Evolutionary conservation across 2,888 invertebrate species (phyloP), one percentile per base, ranked within the genome.

Genomic region (Caenorhabditis sp.): DNA sequence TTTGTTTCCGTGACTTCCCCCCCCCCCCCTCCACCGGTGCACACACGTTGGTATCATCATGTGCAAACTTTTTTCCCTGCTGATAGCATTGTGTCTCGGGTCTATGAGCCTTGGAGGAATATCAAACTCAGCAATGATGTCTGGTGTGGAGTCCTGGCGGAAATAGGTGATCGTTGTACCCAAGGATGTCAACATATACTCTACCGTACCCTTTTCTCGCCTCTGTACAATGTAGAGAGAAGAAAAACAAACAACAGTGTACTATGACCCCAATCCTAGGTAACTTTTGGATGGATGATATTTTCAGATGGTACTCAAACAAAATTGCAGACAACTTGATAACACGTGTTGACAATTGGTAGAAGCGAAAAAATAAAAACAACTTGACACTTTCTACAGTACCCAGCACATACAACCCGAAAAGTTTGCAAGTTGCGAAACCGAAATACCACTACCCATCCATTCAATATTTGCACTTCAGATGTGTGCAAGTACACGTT

Each of bases 1-100:
- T 71, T 71, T 71, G 71, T 71, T 71, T 71, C 71, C 71, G 32
- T 71, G 71, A 15, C 58, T 40, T 37, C 32, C 32, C 32, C n/a
- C n/a, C n/a, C n/a, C n/a, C n/a, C n/a, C n/a, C n/a, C n/a, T n/a
- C n/a, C n/a, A n/a, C n/a, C n/a, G n/a, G n/a, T n/a, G 24, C 15
- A 24, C 51, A 53, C 32, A 53, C 51, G 53, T 37, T 53, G 61
- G 62, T 44, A 61, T 70, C 37, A 60, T 51, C 50, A 47, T 51
- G 50, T 72, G 72, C 72, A 72, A 71, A 40, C 6, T 20, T 47
- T 47, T 40, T 40, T 13, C 40, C 47, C 47, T 47, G n/a, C n/a
- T n/a, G 47, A 47, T 47, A 47, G 47, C 47, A 11, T 4, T 13
- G 13, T 40, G 47, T 47, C 47, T 47, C 18, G 47, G 20, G 18